Base-by-base conservation (phyloP, 2,113 vertebrate genomes). In the Nyctereutes procyonoides region DNA sequence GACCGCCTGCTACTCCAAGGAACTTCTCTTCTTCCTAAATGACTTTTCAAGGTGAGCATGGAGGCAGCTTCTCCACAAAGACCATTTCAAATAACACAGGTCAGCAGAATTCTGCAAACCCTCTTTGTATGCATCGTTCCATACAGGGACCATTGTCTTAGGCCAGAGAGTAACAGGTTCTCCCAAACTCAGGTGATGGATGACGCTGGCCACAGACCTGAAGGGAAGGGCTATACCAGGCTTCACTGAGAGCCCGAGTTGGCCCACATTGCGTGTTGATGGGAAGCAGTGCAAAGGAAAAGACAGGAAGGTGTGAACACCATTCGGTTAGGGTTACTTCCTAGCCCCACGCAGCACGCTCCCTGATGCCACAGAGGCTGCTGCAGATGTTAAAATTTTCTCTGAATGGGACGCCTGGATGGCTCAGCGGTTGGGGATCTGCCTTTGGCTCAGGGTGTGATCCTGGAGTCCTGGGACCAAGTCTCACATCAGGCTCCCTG, bases 171-270 rank as follows among this genome's bases (percentile, higher is more conserved):
- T 24, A n/a, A 48, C 1, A 28, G 38, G 16, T n/a, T 62, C 90
- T 35, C 10, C 65, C 10, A 14, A 51, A 24, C 0, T 2, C 1
- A 38, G 30, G 24, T 16, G 11, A 8, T 26, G 12, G 26, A 24
- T 1, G 2, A 26, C 10, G 53, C 22, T 38, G 38, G 30, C 8
- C 11, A 4, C 10, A 0, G 4, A 20, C 32, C 73, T 0, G 1
- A 3, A 19, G 43, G 35, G 30, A 67, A 69, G 4, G 4, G 15
- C 0, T 1, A 15, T 17, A 13, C 56, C 19, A 5, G 73, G 73
- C n/a, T 53, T 38, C 32, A 2, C 32, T 3, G 17, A 9, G 15
- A 71, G 43, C 55, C 11, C 1, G 2, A 58, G 32, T 30, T 0
- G 5, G 38, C 4, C 20, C 82, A 4, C 1, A 5, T 4, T 14